Conservation (phyloP, 2,797 vertebrate species). For the Dendrocincla tyrannina region DNA sequence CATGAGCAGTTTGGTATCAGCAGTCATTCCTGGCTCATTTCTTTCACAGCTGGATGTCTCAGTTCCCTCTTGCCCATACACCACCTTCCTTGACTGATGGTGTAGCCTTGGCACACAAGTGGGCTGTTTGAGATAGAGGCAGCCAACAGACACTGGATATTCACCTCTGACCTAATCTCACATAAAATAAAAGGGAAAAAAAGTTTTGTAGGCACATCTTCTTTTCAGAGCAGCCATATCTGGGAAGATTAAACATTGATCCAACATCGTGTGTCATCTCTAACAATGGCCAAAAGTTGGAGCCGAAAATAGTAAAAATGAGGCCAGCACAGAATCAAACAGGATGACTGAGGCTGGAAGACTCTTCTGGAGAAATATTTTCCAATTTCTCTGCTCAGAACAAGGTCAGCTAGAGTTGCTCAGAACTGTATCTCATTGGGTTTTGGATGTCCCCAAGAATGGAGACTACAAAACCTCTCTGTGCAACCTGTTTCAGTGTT, state of each 20-base stretch:
- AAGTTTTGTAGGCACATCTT: not conserved
- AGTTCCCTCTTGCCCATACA: not conserved
- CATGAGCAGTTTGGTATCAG: not conserved
- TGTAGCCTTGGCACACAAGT: not conserved
- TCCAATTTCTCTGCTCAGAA: not conserved
- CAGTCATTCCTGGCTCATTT: not conserved
- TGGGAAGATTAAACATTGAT: not conserved
- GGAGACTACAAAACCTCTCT: not conserved
- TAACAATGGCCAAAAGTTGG: not conserved
- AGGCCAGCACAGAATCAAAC: not conserved
- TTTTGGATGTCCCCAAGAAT: not conserved
- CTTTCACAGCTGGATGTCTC: not conserved
- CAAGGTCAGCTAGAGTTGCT: not conserved
- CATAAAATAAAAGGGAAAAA: not conserved
- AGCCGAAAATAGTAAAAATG: not conserved
- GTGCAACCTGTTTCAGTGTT: not conserved
- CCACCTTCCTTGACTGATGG: not conserved
- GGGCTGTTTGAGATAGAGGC: not conserved
- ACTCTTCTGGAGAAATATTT: not conserved
- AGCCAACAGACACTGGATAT: not conserved
- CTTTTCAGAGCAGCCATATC: not conserved
- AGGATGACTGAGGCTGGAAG: not conserved
- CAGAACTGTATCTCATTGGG: not conserved
- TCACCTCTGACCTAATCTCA: not conserved
- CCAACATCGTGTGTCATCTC: not conserved